A percentile compares a stretch with the other conserved stretches of the same genome.
Conservation (phyloP, 1,140 invertebrate species). For the Spodoptera litura region DNA sequence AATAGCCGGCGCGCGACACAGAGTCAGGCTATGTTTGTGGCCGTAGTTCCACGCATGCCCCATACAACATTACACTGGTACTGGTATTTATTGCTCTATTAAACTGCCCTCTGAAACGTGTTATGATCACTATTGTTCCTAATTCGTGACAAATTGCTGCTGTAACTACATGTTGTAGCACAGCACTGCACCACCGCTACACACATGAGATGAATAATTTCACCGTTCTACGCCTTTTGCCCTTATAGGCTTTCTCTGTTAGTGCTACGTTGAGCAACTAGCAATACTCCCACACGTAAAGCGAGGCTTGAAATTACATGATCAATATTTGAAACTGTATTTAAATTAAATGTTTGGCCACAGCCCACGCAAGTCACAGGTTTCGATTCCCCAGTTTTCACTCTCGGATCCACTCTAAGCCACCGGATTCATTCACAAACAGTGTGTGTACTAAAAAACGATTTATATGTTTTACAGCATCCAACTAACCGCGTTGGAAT, state of each 20-base stretch:
- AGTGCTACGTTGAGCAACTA: background rate
- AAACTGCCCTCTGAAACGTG: slow-evolving; percentile 15
- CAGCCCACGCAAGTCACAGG: background rate
- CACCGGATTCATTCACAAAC: slow-evolving; percentile 7
- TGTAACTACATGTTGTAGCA: background rate
- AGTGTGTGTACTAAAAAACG: background rate
- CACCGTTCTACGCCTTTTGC: background rate
- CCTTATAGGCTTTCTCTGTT: background rate
- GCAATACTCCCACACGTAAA: too few species aligned
- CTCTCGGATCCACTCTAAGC: slow-evolving; percentile 1
- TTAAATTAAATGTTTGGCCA: background rate
- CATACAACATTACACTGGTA: slow-evolving; percentile 15
- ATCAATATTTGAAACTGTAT: background rate
- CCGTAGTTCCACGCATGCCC: background rate
- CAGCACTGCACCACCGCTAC: background rate
- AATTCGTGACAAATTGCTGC: slow-evolving; percentile 14
- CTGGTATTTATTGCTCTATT: slow-evolving; percentile 33
- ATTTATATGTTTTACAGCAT: slow-evolving; percentile 1
- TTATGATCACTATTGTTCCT: slow-evolving; percentile 15
- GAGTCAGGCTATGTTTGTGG: too few species aligned
- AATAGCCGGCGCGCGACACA: too few species aligned
- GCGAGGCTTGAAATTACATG: background rate
- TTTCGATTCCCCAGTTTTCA: background rate
- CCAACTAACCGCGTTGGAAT: background rate
- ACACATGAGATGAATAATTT: background rate